These are phyloP conservation scores for Phodopus roborovskii DNA, from an alignment of 2,113 vertebrate species.

Conservation along the genomic window DNA sequence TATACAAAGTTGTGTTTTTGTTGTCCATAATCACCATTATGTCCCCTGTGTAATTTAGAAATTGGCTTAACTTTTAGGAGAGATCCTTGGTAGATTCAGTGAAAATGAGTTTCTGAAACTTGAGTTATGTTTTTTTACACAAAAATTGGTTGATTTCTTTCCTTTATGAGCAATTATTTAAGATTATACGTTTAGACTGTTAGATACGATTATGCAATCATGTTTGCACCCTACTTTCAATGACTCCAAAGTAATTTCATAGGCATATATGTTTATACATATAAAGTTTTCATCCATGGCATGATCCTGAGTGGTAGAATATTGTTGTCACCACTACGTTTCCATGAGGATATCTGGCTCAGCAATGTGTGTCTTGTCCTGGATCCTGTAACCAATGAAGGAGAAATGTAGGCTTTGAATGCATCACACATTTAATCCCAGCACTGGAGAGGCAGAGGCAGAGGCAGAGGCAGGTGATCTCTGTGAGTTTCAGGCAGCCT, in stretches of 20 bases:
- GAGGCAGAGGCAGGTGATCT: too few relatives aligned
- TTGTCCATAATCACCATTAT: background rate
- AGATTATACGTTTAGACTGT: background rate
- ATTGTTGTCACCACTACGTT: background rate
- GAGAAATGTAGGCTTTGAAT: background rate
- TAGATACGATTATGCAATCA: background rate
- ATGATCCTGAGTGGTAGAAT: background rate
- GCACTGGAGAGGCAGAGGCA: too few relatives aligned
- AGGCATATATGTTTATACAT: too few relatives aligned
- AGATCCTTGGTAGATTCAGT: background rate
- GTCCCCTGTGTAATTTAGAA: background rate
- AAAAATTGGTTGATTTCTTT: background rate
- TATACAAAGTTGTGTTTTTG: background rate
- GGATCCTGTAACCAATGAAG: background rate
- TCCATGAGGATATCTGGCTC: background rate
- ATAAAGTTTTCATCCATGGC: background rate
- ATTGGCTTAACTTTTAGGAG: background rate
- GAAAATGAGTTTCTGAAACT: background rate
- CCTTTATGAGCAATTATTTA: background rate
- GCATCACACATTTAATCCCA: too few relatives aligned
- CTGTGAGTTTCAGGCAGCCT: too few relatives aligned
- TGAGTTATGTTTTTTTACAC: background rate
- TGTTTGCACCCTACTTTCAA: background rate
- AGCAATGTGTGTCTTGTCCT: background rate
- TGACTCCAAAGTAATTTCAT: background rate